Percentiles rank a stretch among this genome's conserved stretches.
Evolutionary conservation across 2,797 vertebrate species (phyloP).

Genomic region (Pangasius larnaudii): DNA sequence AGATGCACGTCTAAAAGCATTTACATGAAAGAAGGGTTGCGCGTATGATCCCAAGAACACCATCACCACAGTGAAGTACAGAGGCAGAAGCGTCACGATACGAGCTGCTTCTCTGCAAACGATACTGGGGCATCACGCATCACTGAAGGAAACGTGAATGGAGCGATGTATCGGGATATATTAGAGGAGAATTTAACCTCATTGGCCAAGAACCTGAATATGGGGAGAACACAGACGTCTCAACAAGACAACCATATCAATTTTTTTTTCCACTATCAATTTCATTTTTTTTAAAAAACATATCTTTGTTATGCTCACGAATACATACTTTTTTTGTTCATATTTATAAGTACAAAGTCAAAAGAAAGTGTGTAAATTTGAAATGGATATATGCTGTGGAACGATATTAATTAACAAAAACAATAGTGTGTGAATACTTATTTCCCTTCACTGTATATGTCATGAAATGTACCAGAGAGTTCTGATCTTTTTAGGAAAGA

Average conservation of each 20-base stretch:
- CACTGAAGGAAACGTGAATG: background rate
- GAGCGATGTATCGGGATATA: background rate
- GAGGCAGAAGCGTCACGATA: background rate
- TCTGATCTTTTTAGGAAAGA: background rate
- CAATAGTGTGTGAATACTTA: background rate
- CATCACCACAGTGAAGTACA: background rate
- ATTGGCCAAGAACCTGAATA: background rate
- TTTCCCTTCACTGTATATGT: background rate
- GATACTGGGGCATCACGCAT: background rate
- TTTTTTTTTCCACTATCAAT: background rate
- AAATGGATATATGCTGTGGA: background rate
- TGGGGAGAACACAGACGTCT: background rate
- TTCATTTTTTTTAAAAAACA: background rate
- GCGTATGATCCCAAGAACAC: background rate
- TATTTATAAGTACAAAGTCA: background rate
- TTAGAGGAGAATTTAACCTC: background rate
- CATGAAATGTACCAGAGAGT: background rate
- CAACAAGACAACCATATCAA: background rate
- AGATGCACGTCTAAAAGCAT: background rate
- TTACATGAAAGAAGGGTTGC: background rate
- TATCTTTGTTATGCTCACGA: background rate
- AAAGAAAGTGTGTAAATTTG: background rate
- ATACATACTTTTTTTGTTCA: background rate
- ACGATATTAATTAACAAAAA: background rate
- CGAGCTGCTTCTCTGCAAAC: background rate